Base-by-base conservation (phyloP, 2,888 invertebrate genomes). In the Odontomyia ornata region DNA sequence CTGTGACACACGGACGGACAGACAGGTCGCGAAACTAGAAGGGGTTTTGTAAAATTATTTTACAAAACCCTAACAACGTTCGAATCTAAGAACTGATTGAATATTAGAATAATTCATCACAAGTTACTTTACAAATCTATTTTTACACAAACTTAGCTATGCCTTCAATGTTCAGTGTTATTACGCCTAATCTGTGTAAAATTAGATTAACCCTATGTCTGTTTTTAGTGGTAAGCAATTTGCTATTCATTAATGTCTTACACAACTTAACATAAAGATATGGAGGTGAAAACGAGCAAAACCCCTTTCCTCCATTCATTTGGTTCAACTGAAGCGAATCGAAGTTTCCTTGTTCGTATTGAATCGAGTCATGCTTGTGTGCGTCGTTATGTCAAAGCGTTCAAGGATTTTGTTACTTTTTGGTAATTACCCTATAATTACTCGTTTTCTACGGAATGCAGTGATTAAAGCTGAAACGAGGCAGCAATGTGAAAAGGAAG, bases 401-500 rank as follows among this genome's bases (percentile, higher is more conserved):
- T 4, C 52, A 18, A n/a, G 18, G 52, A 52, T 13, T 18, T 52
- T 43, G 43, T 36, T 36, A 36, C 23, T 67, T 67, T 47, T 52
- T 57, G 60, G 56, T 73, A 73, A 73, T 73, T 73, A 60, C 73
- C 60, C 27, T 23, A 36, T 52, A 73, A 73, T 73, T 73, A 73
- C 73, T n/a, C 52, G 56, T 30, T 73, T 73, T 57, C 57, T 73
- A 36, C 36, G 4, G 18, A 23, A 23, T 60, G 21, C 43, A 57
- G 28, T 60, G 73, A 73, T 43, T 73, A 57, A 18, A 60, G 71
- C 60, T n/a, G n/a, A n/a, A 28, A 30, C 30, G 7, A 18, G 21
- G 30, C 27, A 9, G 65, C n/a, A 36, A 5, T 36, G 9, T 36
- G 36, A 36, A 36, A 36, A 36, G 36, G 9, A 36, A 36, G 3